Evolutionary conservation across 2,888 invertebrate genomes (phyloP), one percentile per base, ranked within the genome.

Genomic region (Epinotia bilunana): DNA sequence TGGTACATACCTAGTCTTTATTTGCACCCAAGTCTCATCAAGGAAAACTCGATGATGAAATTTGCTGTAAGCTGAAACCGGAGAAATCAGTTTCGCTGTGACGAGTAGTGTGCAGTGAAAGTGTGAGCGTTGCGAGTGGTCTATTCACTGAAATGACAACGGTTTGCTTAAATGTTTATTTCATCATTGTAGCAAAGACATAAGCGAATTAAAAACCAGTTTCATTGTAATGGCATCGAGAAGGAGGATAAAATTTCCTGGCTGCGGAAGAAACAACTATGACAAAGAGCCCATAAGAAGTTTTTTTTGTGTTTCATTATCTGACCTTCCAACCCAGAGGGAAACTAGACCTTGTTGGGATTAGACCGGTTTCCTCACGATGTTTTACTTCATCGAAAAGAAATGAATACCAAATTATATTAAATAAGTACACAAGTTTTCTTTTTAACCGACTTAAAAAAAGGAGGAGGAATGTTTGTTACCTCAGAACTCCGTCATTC

Each of bases 71-170:
- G 69, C 18, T 18, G 68, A 57, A 18, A 39, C 6, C 20, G 43
- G 60, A 60, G 58, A 68, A 43, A 68, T 46, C 69, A 20, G 65
- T 69, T 46, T 58, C 9, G 46, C 58, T 46, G 69, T 60, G 69
- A 68, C 43, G 57, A 57, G 68, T 39, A 58, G 43, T 69, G 67
- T 28, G 55, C 33, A 69, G 68, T 69, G 68, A 68, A 68, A 69
- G 69, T 68, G 58, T 69, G 58, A 43, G 58, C 68, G 43, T 20
- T 57, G 58, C 69, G 33, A 68, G 68, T 58, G 33, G 57, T 68
- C 57, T 23, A 68, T 20, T 58, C 43, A 58, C 43, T 68, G 13
- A 43, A 4, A 23, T 68, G 20, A 33, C 57, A 39, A 68, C 67
- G 39, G 57, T 39, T 18, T 11, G 49, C 49, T 16, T 49, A 5